Percentiles rank a stretch among this genome's conserved stretches.
Evolutionary conservation across 2,113 vertebrate genomes (phyloP).

Genomic region (Cynocephalus volans): DNA sequence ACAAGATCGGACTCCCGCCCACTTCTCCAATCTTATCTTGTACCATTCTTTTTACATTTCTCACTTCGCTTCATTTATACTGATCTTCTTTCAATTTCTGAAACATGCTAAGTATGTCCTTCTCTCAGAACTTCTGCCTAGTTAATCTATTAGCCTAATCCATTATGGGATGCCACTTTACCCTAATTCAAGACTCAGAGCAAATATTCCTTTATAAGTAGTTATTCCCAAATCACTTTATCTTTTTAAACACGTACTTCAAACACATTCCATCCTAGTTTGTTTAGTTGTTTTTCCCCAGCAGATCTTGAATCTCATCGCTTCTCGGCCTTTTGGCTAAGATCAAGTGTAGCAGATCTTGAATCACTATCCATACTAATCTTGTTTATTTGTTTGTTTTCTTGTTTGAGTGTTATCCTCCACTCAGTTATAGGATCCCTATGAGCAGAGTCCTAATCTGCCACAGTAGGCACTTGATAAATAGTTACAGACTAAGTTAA

Average conservation of each 20-base stretch:
- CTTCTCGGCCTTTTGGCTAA: no score
- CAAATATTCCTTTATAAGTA: background rate
- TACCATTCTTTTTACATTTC: background rate
- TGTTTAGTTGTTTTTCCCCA: no score
- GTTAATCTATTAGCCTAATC: background rate
- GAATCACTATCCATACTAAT: background rate
- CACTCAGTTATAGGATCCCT: background rate
- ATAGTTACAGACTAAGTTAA: background rate
- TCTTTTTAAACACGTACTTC: background rate
- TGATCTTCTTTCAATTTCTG: background rate
- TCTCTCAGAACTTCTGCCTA: background rate
- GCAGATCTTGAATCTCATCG: background rate
- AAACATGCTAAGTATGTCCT: background rate
- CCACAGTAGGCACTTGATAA: background rate
- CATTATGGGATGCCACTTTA: background rate
- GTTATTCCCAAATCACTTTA: background rate
- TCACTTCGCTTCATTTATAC: background rate
- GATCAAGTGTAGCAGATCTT: no score
- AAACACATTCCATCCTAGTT: background rate
- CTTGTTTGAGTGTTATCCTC: background rate
- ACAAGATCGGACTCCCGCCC: background rate
- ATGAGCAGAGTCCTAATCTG: background rate
- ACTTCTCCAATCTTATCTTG: background rate
- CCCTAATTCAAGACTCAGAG: background rate
- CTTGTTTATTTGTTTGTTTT: conserved; percentile 22